These are phyloP conservation scores for Strigamia transsilvanica DNA, from an alignment of 2,888 invertebrate genomes.

Conservation along the genomic window DNA sequence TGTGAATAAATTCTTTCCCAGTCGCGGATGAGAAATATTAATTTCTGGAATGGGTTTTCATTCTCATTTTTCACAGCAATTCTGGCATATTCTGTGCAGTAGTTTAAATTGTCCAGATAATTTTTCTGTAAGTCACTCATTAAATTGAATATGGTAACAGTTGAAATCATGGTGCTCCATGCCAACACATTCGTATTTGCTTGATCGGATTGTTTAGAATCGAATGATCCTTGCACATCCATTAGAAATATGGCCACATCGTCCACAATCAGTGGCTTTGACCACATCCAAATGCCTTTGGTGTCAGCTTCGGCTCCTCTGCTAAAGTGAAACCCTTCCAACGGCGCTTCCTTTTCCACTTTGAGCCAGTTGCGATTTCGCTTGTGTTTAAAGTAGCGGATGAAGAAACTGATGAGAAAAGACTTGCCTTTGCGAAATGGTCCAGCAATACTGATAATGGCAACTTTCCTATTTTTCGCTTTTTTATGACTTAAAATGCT, in stretches of 20 bases:
- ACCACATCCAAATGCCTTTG: not conserved
- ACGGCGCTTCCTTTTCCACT: not conserved
- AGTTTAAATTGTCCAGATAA: too few relatives aligned
- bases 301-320: not conserved
- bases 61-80: too few relatives aligned
- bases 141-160: too few relatives aligned
- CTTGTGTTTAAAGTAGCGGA: not conserved
- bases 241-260: not conserved
- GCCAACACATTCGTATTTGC: too few relatives aligned
- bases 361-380: not conserved
- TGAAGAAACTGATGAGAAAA: not conserved
- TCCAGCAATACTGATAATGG: constrained; percentile 2
- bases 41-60: too few relatives aligned
- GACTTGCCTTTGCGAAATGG: not conserved
- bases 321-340: not conserved
- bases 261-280: not conserved
- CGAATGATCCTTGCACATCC: too few relatives aligned
- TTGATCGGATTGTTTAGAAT: too few relatives aligned
- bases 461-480: not conserved
- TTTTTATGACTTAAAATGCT: not conserved
- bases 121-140: too few relatives aligned
- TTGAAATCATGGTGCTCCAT: too few relatives aligned
- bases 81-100: too few relatives aligned
- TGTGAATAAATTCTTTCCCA: too few relatives aligned
- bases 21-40: too few relatives aligned